A percentile compares a stretch with the other conserved stretches of the same genome.
Evolutionary conservation across 2,888 invertebrate genomes (phyloP).

Genomic region (Nudaria mundana): DNA sequence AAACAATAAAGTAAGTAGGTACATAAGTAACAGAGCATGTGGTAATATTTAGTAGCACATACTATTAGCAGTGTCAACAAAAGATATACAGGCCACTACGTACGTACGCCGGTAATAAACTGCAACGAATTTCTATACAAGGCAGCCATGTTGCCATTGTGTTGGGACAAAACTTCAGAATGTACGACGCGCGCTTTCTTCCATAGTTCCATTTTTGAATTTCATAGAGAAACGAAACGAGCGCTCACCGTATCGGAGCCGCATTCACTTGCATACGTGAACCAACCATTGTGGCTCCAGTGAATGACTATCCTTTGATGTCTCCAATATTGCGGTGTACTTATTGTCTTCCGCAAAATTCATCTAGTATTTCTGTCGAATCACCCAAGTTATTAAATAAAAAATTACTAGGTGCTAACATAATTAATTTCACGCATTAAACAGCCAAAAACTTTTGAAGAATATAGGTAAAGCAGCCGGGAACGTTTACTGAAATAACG

Average conservation of each 20-base stretch:
- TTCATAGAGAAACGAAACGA: slow-evolving; percentile 39
- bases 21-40: no score
- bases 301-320: slow-evolving; percentile 43
- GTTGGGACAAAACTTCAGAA: slow-evolving; percentile 42
- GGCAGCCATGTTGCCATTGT: slow-evolving; percentile 34
- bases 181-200: slow-evolving; percentile 45
- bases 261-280: slow-evolving; percentile 37
- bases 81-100: slow-evolving; percentile 20
- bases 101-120: slow-evolving; percentile 41
- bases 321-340: slow-evolving; percentile 34
- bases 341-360: slow-evolving; percentile 19
- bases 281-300: slow-evolving; percentile 38
- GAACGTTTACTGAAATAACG: no score
- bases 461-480: no score
- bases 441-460: no score
- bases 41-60: no score
- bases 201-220: slow-evolving; percentile 50
- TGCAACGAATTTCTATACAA: slow-evolving; percentile 43
- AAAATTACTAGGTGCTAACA: no score
- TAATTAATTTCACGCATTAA: no score
- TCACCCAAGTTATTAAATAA: no score
- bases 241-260: slow-evolving; percentile 23
- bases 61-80: slow-evolving; percentile 31
- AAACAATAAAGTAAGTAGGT: no score
- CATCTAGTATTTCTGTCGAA: no score